These are phyloP conservation scores for Eriosoma lanigerum DNA, from an alignment of 1,140 invertebrate genomes.

Conservation along the genomic window DNA sequence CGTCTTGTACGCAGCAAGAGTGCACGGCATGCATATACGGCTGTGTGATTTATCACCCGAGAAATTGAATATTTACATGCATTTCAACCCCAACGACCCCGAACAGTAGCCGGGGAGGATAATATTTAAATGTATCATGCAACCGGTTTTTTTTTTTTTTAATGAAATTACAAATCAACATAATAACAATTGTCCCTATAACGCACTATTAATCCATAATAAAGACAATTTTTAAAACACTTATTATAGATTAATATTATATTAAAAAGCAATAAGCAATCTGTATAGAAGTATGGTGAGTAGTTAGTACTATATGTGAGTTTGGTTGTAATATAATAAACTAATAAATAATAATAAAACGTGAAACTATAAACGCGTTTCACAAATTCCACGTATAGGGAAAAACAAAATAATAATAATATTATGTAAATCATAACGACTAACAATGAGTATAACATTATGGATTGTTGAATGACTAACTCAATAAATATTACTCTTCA, in stretches of 20 bases:
- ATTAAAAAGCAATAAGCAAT: too few relatives aligned
- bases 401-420: not conserved
- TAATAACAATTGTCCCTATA: too few relatives aligned
- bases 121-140: not conserved
- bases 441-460: not conserved
- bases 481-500: not conserved
- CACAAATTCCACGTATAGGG: not conserved
- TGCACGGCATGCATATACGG: not conserved
- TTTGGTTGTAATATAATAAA: too few relatives aligned
- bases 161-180: not conserved
- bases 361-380: not conserved
- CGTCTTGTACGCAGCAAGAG: constrained; percentile 22
- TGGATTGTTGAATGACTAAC: not conserved
- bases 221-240: too few relatives aligned
- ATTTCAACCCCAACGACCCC: constrained; percentile 33
- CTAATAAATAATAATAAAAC: too few relatives aligned
- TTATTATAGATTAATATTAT: too few relatives aligned
- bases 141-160: constrained; percentile 2
- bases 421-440: not conserved
- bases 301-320: too few relatives aligned
- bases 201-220: too few relatives aligned
- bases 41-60: constrained; percentile 12
- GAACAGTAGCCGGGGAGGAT: constrained; percentile 23
- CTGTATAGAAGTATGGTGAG: too few relatives aligned
- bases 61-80: constrained; percentile 38